Evolutionary conservation across 2,797 vertebrate species (phyloP).

Genomic region (Malacoctenus gilli): DNA sequence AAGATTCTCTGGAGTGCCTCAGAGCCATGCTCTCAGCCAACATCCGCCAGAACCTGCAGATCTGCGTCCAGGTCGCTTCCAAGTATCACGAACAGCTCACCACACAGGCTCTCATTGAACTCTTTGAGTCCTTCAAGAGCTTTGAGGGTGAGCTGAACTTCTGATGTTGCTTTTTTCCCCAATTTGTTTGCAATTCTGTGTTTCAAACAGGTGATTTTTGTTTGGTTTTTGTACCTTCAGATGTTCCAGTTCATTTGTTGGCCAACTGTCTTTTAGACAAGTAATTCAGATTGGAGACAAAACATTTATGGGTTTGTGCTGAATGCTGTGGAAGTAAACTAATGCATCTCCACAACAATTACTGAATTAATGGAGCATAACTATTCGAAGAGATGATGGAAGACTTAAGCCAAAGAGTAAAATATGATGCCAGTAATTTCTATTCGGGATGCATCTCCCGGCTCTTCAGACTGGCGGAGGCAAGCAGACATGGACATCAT

Average conservation of each 20-base stretch:
- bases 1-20: slow-evolving; percentile 95
- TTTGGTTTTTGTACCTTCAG: slow-evolving; percentile 1
- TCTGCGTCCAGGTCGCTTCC: slow-evolving; percentile 96
- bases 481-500: not conserved
- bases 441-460: slow-evolving; percentile 4
- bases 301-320: slow-evolving; percentile 30
- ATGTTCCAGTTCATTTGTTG: too few relatives aligned
- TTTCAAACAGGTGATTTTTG: too few relatives aligned
- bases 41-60: slow-evolving; percentile 97
- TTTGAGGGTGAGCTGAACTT: slow-evolving; percentile 87
- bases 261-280: slow-evolving; percentile 29
- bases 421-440: slow-evolving; percentile 1
- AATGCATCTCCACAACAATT: slow-evolving; percentile 20
- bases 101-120: slow-evolving; percentile 93
- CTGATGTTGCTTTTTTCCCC: too few relatives aligned
- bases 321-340: slow-evolving; percentile 16
- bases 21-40: slow-evolving; percentile 96
- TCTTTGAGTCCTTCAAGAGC: slow-evolving; percentile 98
- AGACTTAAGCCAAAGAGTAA: not conserved
- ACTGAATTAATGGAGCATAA: slow-evolving; percentile 14
- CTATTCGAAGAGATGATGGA: slow-evolving; percentile 19
- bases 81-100: slow-evolving; percentile 96
- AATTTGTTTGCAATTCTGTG: too few relatives aligned
- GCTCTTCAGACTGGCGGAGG: not conserved
- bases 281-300: slow-evolving; percentile 29